These are phyloP conservation scores for Hirtodrosophila histrioides DNA, from an alignment of 2,888 invertebrate genomes.

Conservation along the genomic window DNA sequence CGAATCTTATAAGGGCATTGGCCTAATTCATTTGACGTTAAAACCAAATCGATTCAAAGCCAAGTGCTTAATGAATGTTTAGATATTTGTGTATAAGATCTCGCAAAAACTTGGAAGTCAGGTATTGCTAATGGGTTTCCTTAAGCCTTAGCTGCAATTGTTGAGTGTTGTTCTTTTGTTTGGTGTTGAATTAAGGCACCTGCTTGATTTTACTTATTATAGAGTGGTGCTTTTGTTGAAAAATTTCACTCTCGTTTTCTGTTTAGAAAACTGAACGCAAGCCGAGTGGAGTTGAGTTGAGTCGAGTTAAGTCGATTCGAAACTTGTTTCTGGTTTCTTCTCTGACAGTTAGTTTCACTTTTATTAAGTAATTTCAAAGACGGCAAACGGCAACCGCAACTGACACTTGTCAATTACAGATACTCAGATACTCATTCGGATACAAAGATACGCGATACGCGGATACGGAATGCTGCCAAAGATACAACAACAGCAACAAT, in stretches of 20 bases:
- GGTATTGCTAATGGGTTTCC: too few species aligned
- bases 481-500: conserved; percentile 16
- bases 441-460: conserved; percentile 17
- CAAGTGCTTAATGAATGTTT: too few species aligned
- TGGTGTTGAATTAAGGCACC: conserved; percentile 2
- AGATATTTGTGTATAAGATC: too few species aligned
- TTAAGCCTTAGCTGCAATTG: too few species aligned
- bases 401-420: conserved; percentile 64
- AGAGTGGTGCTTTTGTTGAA: conserved; percentile 9
- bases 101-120: too few species aligned
- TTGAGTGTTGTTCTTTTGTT: neutral
- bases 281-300: conserved; percentile 1
- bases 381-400: conserved; percentile 48
- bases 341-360: conserved; percentile 70
- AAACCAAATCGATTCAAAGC: too few species aligned
- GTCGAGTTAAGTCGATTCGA: conserved; percentile 24
- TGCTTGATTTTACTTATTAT: conserved; percentile 8
- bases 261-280: conserved; percentile 38
- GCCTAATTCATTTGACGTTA: too few species aligned
- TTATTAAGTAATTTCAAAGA: conserved; percentile 72
- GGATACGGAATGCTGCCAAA: conserved; percentile 16
- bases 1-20: too few species aligned
- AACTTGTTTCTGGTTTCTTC: conserved; percentile 43
- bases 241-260: conserved; percentile 69
- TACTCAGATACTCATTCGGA: conserved; percentile 16